Conservation (phyloP, 2,113 vertebrate species). For the Ceyx melanurus region DNA sequence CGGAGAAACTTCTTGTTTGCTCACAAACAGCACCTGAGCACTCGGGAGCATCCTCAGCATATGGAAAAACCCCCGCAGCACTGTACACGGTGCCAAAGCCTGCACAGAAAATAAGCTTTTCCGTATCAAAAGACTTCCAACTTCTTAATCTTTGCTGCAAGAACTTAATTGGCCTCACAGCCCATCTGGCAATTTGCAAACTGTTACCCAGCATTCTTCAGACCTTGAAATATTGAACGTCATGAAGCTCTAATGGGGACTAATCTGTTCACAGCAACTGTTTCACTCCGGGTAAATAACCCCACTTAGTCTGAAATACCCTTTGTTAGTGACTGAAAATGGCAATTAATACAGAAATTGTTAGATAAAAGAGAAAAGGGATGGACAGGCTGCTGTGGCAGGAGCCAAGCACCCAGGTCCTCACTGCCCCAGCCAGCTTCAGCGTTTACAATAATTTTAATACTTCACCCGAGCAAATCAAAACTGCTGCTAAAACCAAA, state of each 20-base stretch:
- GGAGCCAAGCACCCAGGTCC: not conserved
- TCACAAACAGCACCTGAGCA: not conserved
- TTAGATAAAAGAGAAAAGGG: not conserved
- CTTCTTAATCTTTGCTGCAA: not conserved
- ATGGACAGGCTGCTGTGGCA: not conserved
- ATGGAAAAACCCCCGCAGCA: not conserved
- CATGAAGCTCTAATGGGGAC: not conserved
- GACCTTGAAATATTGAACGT: not conserved
- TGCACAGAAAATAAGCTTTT: not conserved
- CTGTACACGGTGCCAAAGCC: rapidly evolving
- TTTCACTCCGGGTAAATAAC: not conserved
- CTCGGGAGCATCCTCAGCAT: not conserved
- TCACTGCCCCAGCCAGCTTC: not conserved
- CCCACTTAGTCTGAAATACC: not conserved
- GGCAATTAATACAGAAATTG: not conserved
- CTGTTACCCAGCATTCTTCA: not conserved
- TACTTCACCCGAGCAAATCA: constrained; percentile 8
- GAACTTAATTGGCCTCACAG: constrained; percentile 36
- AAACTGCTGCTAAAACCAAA: not conserved
- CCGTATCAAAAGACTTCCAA: not conserved
- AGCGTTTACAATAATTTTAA: not conserved
- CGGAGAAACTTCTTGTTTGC: rapidly evolving
- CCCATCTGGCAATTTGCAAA: constrained; percentile 31
- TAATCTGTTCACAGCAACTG: not conserved
- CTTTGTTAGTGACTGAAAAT: not conserved